Base-by-base conservation (phyloP, 2,113 vertebrate species). In the Tychaedon coryphoeus region DNA sequence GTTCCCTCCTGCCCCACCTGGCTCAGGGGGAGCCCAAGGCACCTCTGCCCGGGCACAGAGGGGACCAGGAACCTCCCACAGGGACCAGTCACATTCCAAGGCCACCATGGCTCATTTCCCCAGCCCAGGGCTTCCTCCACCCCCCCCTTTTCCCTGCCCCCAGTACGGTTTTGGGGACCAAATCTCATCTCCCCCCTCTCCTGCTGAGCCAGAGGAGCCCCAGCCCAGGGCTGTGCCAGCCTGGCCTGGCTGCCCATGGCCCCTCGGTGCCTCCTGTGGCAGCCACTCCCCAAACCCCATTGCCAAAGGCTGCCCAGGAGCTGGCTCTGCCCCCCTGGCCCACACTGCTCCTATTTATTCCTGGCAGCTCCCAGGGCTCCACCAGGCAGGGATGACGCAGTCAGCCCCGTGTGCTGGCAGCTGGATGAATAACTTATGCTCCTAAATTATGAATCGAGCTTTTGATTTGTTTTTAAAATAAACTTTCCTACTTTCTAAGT, bases 401-500 rank as follows among this genome's bases (percentile, higher is more conserved):
- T 3, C 25, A 1, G 71, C 50, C 45, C 3, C 0, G 2, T 12
- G 10, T 53, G 86, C 93, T 82, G 86, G 0, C 29, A 3, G 31
- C 4, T 28, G 53, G 38, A 57, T 91, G 40, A 69, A 36, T 82
- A 95, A 95, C 82, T 94, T 95, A 76, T 78, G 77, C 71, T 80
- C 42, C 91, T 95, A 91, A 96, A 81, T 95, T 93, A 91, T 95
- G 90, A 95, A 92, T 83, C 1, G 92, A 95, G 88, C 92, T 71
- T 93, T 94, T 96, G 67, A 94, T 76, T 91, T 86, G 47, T 66
- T 95, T 88, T 84, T 74, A 84, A 86, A 96, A 97, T 96, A 96
- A 97, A 97, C 94, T 81, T 94, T 88, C 83, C 80, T 93, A 86
- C 88, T 93, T 95, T 94, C 92, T 88, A 19, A 90, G 66, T 58